Base-by-base conservation (phyloP, 1,140 invertebrate genomes). In the Drosophila virilis region DNA sequence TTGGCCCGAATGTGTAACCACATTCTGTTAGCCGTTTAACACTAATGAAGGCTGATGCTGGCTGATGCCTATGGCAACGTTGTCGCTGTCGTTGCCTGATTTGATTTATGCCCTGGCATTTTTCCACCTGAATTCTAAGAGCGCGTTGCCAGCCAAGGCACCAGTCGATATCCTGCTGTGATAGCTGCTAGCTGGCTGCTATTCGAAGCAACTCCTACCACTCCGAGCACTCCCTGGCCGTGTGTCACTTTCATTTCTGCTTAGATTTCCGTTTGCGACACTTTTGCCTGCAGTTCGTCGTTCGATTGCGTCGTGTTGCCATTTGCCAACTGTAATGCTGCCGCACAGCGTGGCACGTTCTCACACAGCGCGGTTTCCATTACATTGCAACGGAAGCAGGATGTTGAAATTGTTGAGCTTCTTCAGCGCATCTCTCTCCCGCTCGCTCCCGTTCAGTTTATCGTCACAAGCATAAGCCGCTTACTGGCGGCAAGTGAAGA, bases 351-450 rank as follows among this genome's bases (percentile, higher is more conserved):
- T 58, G 80, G 68, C 77, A 68, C 62, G 80, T 42, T 60, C 55
- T 51, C 35, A 10, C 28, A 28, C 46, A 65, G 48, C 64, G 61
- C 58, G 69, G 81, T 85, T 85, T 85, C 82, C 78, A 85, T 85
- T 85, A 86, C 81, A 85, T 75, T 85, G 78, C 82, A 85, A 50
- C 82, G 81, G 78, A 85, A 80, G 78, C 78, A 77, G 81, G 81
- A 85, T 85, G 81, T 80, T 85, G 70, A 85, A 85, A 85, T 85
- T 85, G 81, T 81, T 80, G 77, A 85, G 81, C 77, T 74, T 80
- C 46, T 58, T 40, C 13, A 55, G 22, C 78, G 13, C 77, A 32
- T 6, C 55, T 17, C 42, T n/a, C 10, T 22, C 35, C 8, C 0
- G 3, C 35, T 7, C 6, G 37, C 51, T 15, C 33, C 9, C 48